A percentile compares a stretch with the other conserved stretches of the same genome.
Evolutionary conservation across 2,113 vertebrate species (phyloP).

Genomic region (cat (Felis catus)): F.catus_Fca126_mat1.0 CM031419.1:200570501-200571000

Average conservation of each 20-base stretch:
- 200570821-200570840: slow-evolving; percentile 65
- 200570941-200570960: slow-evolving; percentile 58
- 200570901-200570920: slow-evolving; percentile 60
- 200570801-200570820: slow-evolving; percentile 50
- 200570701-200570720: slow-evolving; percentile 69
- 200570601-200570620: slow-evolving; percentile 49
- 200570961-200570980: slow-evolving; percentile 79
- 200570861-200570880: slow-evolving; percentile 21
- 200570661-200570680: slow-evolving; percentile 57
- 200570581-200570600: slow-evolving; percentile 26
- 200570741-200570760: background rate
- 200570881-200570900: background rate
- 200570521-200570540: background rate
- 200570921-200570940: slow-evolving; percentile 78
- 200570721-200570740: slow-evolving; percentile 54
- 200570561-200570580: background rate
- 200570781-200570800: background rate
- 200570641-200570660: slow-evolving; percentile 22
- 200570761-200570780: background rate
- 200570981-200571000: slow-evolving; percentile 80
- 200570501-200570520: background rate
- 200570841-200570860: background rate
- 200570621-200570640: slow-evolving; percentile 42
- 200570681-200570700: slow-evolving; percentile 59
- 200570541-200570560: background rate